phyloP scores from a whole-genome alignment of 2,797 vertebrate genomes.

The Rhinophrynus dorsalis region DNA sequence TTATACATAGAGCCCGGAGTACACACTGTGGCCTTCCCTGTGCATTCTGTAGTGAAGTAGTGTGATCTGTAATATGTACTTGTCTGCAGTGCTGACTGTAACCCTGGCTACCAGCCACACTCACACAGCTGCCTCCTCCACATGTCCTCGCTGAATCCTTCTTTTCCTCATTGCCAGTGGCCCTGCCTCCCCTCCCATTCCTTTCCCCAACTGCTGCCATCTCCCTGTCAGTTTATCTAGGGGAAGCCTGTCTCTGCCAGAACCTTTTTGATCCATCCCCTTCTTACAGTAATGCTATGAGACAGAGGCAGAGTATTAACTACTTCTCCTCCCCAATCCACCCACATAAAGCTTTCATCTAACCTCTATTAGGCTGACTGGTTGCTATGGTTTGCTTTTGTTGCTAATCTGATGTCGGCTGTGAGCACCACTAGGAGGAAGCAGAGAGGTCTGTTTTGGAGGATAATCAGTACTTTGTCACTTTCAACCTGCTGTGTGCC shows the following conservation, averaged over 20 bases:
- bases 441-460: not conserved
- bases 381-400: constrained; percentile 19
- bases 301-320: constrained; percentile 37
- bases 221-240: constrained; percentile 29
- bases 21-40: too few species aligned
- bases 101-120: constrained; percentile 3
- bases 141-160: constrained; percentile 4
- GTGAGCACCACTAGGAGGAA: constrained; percentile 29
- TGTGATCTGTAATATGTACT: too few species aligned
- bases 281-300: constrained; percentile 24
- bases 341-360: not conserved
- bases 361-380: not conserved
- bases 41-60: too few species aligned
- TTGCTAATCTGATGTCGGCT: not conserved
- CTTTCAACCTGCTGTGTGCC: not conserved
- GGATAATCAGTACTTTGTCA: not conserved
- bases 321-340: constrained; percentile 20
- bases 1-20: too few species aligned
- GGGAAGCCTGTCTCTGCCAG: constrained; percentile 27
- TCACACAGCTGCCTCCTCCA: constrained; percentile 34
- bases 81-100: constrained; percentile 21
- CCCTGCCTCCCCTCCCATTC: constrained; percentile 14
- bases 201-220: not conserved
- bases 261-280: constrained; percentile 17
- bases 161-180: constrained; percentile 12